Evolutionary conservation across 2,797 vertebrate species (phyloP), one percentile per base, ranked within the genome.

Genomic region (Darevskia nairensis): DNA sequence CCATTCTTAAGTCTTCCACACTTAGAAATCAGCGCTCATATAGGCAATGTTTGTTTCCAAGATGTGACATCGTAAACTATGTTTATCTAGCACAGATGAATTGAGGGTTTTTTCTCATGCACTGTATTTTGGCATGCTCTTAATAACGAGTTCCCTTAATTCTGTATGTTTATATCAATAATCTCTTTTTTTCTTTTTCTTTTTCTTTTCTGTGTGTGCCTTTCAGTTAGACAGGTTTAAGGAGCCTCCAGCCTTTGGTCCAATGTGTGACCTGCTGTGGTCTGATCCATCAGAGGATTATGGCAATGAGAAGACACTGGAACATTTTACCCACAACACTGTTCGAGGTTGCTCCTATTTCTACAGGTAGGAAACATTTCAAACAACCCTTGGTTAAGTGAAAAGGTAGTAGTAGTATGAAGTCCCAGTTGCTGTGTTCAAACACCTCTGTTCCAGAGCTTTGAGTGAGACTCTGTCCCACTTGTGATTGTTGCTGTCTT

Each of bases 261-360:
- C 99, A 0, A 98, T 99, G 98, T 99, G 99, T 81, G 99, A 99
- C 96, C 97, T 99, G 92, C 98, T 99, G 75, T 99, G 99, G 99
- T 98, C 99, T 0, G 99, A 99, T 89, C 99, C 99, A 0, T 98
- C 98, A 0, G 99, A 99, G 94, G 99, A 99, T 95, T 99, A 99
- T 0, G 99, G 99, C 95, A 99, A 95, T 1, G 99, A 99, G 92
- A 99, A 99, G 95, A 98, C 98, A 0, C 80, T 96, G 66, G 99
- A 99, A 94, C 98, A 99, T 87, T 99, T 99, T 89, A 98, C 97
- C 94, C 99, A 99, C 94, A 99, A 99, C 96, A 99, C 98, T 0
- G 98, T 99, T 80, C 96, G 99, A 94, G 99, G 99, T 88, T 99
- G 99, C 96, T 99, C 99, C 76, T 99, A 99, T 96, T 99, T 99